A percentile compares a stretch with the other conserved stretches of the same genome.
These are phyloP conservation scores for Clarias macrocephalus DNA, from an alignment of 2,113 vertebrate species.

Conservation along the genomic window DNA sequence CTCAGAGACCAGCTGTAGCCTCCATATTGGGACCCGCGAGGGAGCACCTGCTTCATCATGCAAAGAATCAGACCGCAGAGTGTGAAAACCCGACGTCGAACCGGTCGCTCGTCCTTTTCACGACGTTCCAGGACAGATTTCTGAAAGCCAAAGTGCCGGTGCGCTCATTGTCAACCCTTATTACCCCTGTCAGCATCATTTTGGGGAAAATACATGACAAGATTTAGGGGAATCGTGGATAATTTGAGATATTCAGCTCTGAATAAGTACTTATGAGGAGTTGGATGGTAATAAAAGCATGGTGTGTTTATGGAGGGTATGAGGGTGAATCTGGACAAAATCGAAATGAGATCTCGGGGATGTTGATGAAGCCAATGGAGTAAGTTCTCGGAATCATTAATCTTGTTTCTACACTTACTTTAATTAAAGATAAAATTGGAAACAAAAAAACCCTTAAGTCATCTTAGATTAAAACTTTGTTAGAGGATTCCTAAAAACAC, in stretches of 20 bases:
- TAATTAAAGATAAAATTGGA: no score
- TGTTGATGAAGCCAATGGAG: no score
- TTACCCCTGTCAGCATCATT: slow-evolving; percentile 24
- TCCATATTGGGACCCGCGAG: slow-evolving; percentile 22
- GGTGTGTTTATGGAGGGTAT: background rate
- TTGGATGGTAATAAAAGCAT: background rate
- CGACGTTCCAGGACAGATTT: background rate
- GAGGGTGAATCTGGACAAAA: background rate
- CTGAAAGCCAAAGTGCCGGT: background rate
- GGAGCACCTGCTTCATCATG: slow-evolving; percentile 22
- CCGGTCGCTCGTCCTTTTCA: slow-evolving; percentile 23
- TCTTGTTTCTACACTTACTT: no score
- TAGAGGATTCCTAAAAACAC: no score
- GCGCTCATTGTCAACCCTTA: background rate
- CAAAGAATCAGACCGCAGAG: slow-evolving; percentile 12
- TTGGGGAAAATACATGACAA: background rate
- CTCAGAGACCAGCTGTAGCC: slow-evolving; percentile 38
- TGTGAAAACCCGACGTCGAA: background rate
- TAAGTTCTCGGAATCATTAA: no score
- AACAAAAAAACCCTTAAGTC: no score
- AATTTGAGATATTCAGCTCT: background rate
- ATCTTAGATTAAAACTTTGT: no score
- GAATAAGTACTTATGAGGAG: background rate
- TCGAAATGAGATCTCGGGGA: background rate
- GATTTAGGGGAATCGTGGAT: background rate